Base-by-base conservation (phyloP, 92 coral and sea anemone species). In the Diadumene lineata region DNA sequence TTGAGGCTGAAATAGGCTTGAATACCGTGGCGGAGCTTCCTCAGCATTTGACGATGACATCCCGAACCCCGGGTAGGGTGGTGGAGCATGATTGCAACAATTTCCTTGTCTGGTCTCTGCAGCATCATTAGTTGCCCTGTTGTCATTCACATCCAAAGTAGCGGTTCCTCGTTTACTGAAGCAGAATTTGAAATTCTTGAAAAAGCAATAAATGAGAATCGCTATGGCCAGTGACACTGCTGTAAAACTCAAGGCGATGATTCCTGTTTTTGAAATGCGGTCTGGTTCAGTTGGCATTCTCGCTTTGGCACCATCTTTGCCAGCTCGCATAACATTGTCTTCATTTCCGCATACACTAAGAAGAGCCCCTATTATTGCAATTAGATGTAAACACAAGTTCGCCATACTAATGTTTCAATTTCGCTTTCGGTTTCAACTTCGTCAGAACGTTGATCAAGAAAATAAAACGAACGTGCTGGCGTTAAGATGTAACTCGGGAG, bases 141-240 rank as follows among this genome's bases (percentile, higher is more conserved):
- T 38, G 7, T 38, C 60, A 16, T 23, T 43, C 0, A 68, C 44
- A 19, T 56, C 66, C 7, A 72, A n/a, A n/a, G 53, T 32, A 4
- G 77, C 55, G 7, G 50, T 56, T 34, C 56, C 66, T 8, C 29
- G 26, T 33, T 72, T 55, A 0, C 24, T 56, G 64, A 44, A 56
- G 31, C 77, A 72, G 34, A 2, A 56, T 34, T 30, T n/a, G n/a
- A n/a, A n/a, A n/a, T n/a, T 72, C 53, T 72, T 72, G 32, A 72
- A 28, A 1, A 57, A n/a, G 18, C 66, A 72, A 15, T 10, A 56
- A 21, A 56, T 61, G 6, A 56, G 24, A n/a, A n/a, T n/a, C 18
- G 51, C 31, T 16, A 72, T 10, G 21, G 34, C 21, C 18, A 23
- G 33, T 18, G 56, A 32, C 1, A 32, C 23, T 24, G 21, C 24